These are phyloP conservation scores for Calidris pygmaea DNA, from an alignment of 2,113 vertebrate species.

Conservation along the genomic window DNA sequence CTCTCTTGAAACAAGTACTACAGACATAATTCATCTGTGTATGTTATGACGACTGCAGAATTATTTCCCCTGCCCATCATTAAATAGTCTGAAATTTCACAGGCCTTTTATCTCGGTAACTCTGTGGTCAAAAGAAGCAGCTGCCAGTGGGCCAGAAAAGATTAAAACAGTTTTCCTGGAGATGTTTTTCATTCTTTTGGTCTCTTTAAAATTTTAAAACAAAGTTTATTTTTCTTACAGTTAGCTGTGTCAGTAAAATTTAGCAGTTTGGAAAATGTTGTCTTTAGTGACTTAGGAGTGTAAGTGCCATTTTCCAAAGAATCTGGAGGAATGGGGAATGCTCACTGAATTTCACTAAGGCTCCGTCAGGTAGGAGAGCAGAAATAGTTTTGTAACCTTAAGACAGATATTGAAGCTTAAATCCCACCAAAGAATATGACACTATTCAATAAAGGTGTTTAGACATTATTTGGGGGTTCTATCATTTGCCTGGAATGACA, in stretches of 20 bases:
- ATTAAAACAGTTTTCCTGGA: neutral
- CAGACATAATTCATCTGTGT: neutral
- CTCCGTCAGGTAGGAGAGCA: neutral
- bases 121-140: neutral
- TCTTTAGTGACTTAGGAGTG: neutral
- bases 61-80: neutral
- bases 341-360: neutral
- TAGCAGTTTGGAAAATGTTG: neutral
- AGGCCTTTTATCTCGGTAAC: neutral
- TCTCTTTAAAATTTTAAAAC: neutral
- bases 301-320: neutral
- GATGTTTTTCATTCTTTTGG: neutral
- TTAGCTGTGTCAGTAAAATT: neutral
- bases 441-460: neutral
- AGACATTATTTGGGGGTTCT: neutral
- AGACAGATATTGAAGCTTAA: neutral
- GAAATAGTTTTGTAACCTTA: neutral
- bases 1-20: neutral
- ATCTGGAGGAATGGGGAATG: neutral
- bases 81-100: neutral
- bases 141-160: neutral
- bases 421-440: neutral
- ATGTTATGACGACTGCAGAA: neutral
- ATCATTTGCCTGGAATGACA: neutral
- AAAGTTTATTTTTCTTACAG: neutral